A percentile compares a stretch with the other conserved stretches of the same genome.
Evolutionary conservation across 2,113 vertebrate genomes (phyloP).

Genomic region (Notothenia rossii): DNA sequence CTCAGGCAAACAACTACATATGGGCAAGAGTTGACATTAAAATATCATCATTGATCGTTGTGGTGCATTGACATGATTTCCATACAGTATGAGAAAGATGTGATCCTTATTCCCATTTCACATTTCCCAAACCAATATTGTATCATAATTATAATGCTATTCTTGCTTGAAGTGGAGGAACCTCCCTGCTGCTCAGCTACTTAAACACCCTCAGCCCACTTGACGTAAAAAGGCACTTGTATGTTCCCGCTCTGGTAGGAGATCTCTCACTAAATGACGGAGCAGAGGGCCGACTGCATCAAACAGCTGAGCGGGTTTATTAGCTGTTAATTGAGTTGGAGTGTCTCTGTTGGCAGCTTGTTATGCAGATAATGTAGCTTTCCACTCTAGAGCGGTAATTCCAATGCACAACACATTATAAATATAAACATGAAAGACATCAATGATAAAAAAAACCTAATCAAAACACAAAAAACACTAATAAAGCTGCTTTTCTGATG

Average conservation of each 20-base stretch:
- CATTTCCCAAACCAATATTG: background rate
- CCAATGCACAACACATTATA: background rate
- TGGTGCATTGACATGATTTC: background rate
- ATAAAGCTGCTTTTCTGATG: background rate
- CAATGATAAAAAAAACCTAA: background rate
- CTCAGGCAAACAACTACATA: background rate
- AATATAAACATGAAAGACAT: background rate
- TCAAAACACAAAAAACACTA: background rate
- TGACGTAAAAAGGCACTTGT: background rate
- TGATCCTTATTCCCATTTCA: background rate
- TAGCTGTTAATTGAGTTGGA: background rate
- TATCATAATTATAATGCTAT: background rate
- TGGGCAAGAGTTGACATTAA: background rate
- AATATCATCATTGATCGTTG: background rate
- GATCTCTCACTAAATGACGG: constrained; percentile 2
- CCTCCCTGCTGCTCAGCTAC: background rate
- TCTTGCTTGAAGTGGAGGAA: background rate
- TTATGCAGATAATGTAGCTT: background rate
- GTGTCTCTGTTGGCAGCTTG: constrained; percentile 4
- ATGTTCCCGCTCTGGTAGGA: background rate
- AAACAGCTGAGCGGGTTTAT: background rate
- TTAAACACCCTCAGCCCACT: background rate
- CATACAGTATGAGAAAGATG: too few relatives aligned
- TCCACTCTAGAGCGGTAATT: background rate
- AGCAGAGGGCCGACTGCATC: constrained; percentile 2